These are phyloP conservation scores for Eubucco bourcierii DNA, from an alignment of 2,113 vertebrate species.

Conservation along the genomic window DNA sequence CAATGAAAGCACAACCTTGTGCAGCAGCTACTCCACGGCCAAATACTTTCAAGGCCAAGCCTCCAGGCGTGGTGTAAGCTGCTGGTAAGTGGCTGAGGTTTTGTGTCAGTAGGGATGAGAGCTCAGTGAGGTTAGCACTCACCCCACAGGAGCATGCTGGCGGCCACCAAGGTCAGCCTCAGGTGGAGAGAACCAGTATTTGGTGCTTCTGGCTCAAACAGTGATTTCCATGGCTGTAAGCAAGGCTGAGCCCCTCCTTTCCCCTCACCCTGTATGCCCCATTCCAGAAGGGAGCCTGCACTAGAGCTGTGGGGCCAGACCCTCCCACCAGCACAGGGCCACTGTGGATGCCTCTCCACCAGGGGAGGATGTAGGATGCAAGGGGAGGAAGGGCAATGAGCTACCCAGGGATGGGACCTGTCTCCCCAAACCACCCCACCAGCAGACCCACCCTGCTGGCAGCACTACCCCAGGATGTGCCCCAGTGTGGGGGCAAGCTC, in stretches of 20 bases:
- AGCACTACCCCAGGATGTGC: not conserved
- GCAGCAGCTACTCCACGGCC: not conserved
- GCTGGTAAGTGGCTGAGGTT: not conserved
- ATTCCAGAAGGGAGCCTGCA: not conserved
- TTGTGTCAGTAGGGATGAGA: not conserved
- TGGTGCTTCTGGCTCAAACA: not conserved
- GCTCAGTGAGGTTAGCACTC: not conserved
- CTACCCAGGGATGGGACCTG: not conserved
- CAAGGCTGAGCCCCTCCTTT: not conserved
- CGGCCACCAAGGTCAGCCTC: not conserved
- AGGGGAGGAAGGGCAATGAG: not conserved
- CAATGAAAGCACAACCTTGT: conserved; percentile 7
- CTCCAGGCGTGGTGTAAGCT: not conserved
- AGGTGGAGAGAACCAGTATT: accelerated
- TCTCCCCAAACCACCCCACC: not conserved
- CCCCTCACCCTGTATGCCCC: not conserved
- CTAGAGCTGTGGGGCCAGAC: not conserved
- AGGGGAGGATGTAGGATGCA: accelerated
- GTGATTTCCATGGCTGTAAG: accelerated
- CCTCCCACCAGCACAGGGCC: accelerated
- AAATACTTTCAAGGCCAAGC: not conserved
- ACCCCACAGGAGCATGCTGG: accelerated
- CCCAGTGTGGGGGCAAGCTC: not conserved
- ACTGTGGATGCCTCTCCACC: accelerated
- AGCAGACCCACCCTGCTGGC: not conserved